Base-by-base conservation (phyloP, 1,140 invertebrate species). In the Sitobion miscanthi region DNA sequence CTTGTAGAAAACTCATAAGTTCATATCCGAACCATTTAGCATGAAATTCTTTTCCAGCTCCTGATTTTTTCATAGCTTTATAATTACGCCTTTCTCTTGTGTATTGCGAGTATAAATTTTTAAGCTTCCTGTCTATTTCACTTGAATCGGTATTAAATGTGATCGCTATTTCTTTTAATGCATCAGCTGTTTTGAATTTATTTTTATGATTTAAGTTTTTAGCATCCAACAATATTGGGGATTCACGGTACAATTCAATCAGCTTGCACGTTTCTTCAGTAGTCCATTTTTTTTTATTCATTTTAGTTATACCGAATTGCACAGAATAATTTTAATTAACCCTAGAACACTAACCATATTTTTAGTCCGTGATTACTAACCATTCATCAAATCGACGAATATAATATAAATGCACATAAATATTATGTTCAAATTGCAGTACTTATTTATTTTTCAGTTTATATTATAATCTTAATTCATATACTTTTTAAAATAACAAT, bases 181-280 rank as follows among this genome's bases (percentile, higher is more conserved):
- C 82, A 83, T 42, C 35, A 5, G 77, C n/a, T 82, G 0, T 83
- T 5, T 83, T 83, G 38, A 83, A 30, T n/a, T 94, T 94, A 87
- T 90, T 90, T 87, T 94, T 94, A 83, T 91, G 87, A 2, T 94
- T 90, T 91, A 92, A 91, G 82, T 23, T 92, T 21, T 93, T 94
- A 25, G 90, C 93, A 94, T 92, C 85, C 87, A 49, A 69, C 62
- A 91, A 94, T n/a, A 57, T 94, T 0, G 90, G 93, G 30, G 42
- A 87, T 69, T 94, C 93, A 9, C 6, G 94, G 45, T 88, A 88
- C 17, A 88, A 6, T 7, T 88, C 47, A 2, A 88, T 88, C 2
- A 88, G 49, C 49, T 49, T 88, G n/a, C 86, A 88, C 5, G 86
- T 88, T 1, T 88, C 86, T 9, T 88, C 86, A 6, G n/a, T 25